Evolutionary conservation across 2,113 vertebrate genomes (phyloP).

Genomic region (Dipodomys merriami): DNA sequence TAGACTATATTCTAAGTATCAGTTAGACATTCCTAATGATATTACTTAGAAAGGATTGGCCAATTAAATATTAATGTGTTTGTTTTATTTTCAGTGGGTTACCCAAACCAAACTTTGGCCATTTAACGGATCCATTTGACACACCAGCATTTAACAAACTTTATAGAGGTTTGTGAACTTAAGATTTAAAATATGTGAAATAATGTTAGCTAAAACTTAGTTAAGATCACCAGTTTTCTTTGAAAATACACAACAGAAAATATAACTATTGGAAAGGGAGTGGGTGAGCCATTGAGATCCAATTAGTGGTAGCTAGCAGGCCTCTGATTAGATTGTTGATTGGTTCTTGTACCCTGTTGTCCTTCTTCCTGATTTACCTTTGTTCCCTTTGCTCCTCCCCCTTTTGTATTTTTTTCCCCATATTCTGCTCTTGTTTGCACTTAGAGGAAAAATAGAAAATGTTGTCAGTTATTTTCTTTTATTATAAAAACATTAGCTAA

Average conservation of each 20-base stretch:
- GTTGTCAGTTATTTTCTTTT: slow-evolving; percentile 6
- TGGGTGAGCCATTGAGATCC: neutral
- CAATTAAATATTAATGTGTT: slow-evolving; percentile 72
- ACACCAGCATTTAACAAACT: slow-evolving; percentile 95
- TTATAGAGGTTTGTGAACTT: slow-evolving; percentile 91
- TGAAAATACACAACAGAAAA: slow-evolving; percentile 63
- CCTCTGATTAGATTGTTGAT: neutral
- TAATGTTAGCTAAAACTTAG: slow-evolving; percentile 64
- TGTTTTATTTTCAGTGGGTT: slow-evolving; percentile 88
- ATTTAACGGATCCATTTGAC: slow-evolving; percentile 94
- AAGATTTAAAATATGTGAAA: slow-evolving; percentile 77
- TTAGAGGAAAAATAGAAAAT: slow-evolving; percentile 37
- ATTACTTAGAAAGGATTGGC: slow-evolving; percentile 64
- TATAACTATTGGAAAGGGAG: slow-evolving; percentile 45
- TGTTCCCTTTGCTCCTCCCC: neutral
- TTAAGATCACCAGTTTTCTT: slow-evolving; percentile 68
- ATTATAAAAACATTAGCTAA: slow-evolving; percentile 28
- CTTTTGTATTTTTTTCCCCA: neutral
- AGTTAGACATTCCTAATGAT: slow-evolving; percentile 48
- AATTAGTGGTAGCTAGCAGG: neutral
- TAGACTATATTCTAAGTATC: slow-evolving; percentile 19
- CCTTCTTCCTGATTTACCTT: neutral
- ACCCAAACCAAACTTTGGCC: slow-evolving; percentile 90
- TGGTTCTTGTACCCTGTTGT: neutral
- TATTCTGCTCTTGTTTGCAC: slow-evolving; percentile 28